Evolutionary conservation across 2,797 vertebrate species (phyloP).

Genomic region (Aldrovandia affinis): DNA sequence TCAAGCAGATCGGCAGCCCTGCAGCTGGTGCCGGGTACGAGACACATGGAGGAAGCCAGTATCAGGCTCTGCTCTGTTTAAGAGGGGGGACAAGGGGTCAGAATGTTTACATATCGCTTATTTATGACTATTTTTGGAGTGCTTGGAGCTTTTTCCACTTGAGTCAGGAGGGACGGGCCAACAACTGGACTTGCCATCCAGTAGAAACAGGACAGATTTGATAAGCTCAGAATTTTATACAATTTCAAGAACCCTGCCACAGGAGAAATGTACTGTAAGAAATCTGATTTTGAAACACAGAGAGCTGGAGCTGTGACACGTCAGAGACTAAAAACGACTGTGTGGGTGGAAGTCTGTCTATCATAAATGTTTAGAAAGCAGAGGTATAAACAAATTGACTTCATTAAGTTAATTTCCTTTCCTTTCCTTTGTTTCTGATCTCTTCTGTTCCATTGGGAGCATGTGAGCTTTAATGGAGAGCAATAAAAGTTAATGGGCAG

Average conservation of each 20-base stretch:
- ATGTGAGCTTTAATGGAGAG: slow-evolving; percentile 13
- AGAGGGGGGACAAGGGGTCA: not conserved
- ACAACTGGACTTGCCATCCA: not conserved
- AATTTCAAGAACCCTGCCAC: not conserved
- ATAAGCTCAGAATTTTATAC: not conserved
- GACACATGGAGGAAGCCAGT: not conserved
- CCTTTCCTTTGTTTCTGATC: not conserved
- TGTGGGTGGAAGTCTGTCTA: no score
- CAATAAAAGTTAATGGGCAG: slow-evolving; percentile 34
- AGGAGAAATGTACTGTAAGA: not conserved
- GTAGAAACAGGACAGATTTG: not conserved
- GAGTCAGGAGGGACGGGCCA: not conserved
- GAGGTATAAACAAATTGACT: slow-evolving; percentile 12
- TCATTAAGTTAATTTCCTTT: slow-evolving; percentile 26
- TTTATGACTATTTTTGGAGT: not conserved
- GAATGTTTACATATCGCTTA: not conserved
- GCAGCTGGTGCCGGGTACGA: not conserved
- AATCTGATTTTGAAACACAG: not conserved
- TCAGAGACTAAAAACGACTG: no score
- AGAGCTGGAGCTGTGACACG: not conserved
- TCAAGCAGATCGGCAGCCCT: no score
- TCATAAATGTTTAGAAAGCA: slow-evolving; percentile 1
- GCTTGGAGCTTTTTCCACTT: not conserved
- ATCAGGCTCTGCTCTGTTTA: slow-evolving; percentile 22
- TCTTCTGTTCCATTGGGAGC: not conserved